Conservation (phyloP, 2,888 invertebrate genomes). For the Drepana falcataria region DNA sequence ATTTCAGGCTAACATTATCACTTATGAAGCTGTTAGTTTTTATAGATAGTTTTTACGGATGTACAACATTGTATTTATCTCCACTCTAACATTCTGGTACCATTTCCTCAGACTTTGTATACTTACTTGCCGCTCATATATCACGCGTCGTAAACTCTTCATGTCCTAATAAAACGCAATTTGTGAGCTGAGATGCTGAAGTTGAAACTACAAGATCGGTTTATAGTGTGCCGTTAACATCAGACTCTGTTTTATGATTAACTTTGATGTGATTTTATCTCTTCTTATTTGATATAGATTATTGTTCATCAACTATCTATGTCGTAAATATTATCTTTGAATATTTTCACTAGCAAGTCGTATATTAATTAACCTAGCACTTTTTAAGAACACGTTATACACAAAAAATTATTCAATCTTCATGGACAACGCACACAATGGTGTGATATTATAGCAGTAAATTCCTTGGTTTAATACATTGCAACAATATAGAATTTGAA, state of each 20-base stretch:
- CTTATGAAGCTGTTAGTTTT: background rate
- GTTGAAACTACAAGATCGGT: constrained; percentile 60
- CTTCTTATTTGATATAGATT: constrained; percentile 41
- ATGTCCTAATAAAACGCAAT: constrained; percentile 64
- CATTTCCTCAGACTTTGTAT: constrained; percentile 30
- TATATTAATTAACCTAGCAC: background rate
- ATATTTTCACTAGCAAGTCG: background rate
- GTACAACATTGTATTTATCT: constrained; percentile 1
- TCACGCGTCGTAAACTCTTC: constrained; percentile 52
- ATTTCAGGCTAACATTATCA: background rate
- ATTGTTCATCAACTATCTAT: constrained; percentile 28
- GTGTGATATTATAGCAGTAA: too few relatives aligned
- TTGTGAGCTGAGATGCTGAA: constrained; percentile 57
- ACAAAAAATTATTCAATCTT: too few relatives aligned
- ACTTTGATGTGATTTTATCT: constrained; percentile 52
- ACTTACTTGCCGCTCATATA: constrained; percentile 37
- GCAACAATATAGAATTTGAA: too few relatives aligned
- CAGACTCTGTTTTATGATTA: constrained; percentile 46
- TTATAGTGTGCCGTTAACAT: constrained; percentile 56
- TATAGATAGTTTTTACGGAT: background rate
- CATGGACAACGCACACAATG: too few relatives aligned
- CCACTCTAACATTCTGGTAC: constrained; percentile 9
- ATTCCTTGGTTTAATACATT: too few relatives aligned
- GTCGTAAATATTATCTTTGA: constrained; percentile 25
- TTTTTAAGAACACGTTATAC: background rate